Percentiles rank a stretch among this genome's conserved stretches.
Evolutionary conservation across 2,888 invertebrate species (phyloP).

Genomic region (Lasioglossum lativentre): DNA sequence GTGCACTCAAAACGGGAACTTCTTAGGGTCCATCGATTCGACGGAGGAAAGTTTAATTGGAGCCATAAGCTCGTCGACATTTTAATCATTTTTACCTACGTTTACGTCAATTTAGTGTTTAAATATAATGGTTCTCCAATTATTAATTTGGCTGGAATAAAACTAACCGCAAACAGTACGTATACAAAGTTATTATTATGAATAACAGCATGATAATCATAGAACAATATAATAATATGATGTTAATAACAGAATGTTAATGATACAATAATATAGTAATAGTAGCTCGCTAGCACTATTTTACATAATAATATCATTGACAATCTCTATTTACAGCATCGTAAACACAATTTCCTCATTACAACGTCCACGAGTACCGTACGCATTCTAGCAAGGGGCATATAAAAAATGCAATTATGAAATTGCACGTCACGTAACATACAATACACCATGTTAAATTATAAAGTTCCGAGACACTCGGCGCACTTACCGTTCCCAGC

Average conservation of each 20-base stretch:
- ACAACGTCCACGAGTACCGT: neutral
- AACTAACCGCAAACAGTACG: too few species aligned
- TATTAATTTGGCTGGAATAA: too few species aligned
- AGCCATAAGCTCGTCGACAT: neutral
- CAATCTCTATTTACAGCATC: neutral
- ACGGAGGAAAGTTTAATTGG: neutral
- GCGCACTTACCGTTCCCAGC: neutral
- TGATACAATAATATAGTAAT: too few species aligned
- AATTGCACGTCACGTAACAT: neutral
- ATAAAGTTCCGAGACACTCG: neutral
- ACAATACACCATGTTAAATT: neutral
- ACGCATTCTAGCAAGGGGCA: neutral
- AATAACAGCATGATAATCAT: neutral
- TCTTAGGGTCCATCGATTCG: neutral
- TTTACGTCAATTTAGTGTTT: too few species aligned
- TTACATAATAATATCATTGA: neutral
- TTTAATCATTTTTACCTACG: neutral
- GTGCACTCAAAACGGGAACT: neutral
- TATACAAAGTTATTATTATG: too few species aligned
- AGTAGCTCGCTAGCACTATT: neutral
- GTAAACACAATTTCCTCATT: neutral
- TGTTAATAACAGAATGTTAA: too few species aligned
- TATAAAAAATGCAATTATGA: slow-evolving; percentile 1
- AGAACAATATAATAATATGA: too few species aligned
- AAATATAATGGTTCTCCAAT: too few species aligned